Percentiles rank a stretch among this genome's conserved stretches.
phyloP scores from a whole-genome alignment of 2,888 invertebrate genomes.

The Hypercompe scribonia region DNA sequence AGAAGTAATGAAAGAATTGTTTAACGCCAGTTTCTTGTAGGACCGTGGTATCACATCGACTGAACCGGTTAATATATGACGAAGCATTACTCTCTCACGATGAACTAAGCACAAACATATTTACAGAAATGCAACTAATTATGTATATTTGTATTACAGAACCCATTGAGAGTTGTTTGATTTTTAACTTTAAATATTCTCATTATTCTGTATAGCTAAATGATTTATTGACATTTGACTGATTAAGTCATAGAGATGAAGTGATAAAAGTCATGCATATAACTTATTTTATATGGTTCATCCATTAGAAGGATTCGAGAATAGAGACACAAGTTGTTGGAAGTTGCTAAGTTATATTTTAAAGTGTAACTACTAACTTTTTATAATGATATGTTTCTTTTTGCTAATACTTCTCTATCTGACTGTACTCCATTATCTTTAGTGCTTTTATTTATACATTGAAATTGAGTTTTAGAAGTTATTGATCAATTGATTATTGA shows the following conservation, averaged over 20 bases:
- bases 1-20: no score
- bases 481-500: background rate
- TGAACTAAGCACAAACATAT: background rate
- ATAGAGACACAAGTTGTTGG: conserved; percentile 40
- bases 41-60: no score
- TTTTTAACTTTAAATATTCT: background rate
- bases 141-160: background rate
- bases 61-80: no score
- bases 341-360: conserved; percentile 37
- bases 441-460: conserved; percentile 17
- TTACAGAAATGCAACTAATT: background rate
- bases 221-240: no score
- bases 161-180: background rate
- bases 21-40: no score
- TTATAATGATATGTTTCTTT: no score
- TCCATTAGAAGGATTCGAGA: conserved; percentile 25
- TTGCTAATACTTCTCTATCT: conserved; percentile 30
- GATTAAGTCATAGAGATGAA: background rate
- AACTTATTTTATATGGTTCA: background rate
- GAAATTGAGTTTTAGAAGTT: background rate
- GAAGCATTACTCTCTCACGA: no score
- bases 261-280: background rate
- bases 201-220: background rate
- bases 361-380: conserved; percentile 40
- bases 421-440: conserved; percentile 16